Evolutionary conservation across 2,113 vertebrate genomes (phyloP), one percentile per base, ranked within the genome.

Genomic region (Grallaria varia): DNA sequence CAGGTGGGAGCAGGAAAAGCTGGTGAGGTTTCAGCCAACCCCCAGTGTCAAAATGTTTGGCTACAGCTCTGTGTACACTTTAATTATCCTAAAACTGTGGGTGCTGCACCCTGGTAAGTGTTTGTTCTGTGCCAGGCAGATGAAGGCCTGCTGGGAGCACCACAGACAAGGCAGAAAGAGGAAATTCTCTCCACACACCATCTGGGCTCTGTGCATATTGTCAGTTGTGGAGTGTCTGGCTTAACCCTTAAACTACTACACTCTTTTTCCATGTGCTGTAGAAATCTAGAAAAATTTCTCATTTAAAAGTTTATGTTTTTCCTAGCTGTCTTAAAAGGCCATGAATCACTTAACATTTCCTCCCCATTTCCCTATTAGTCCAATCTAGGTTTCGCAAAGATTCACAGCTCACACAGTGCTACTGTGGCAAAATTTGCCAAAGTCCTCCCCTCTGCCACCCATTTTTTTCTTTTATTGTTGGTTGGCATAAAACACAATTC

Each of bases 381-480:
- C 10, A 28, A 2, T n/a, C 13, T 53, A 20, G 19, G 14, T 73
- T 42, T 64, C n/a, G 39, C 45, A 69, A 66, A 64, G 40, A 62
- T 17, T 62, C 21, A 62, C 24, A 88, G 23, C 28, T 58, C 53
- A 62, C 5, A 9, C 25, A 27, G 42, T 9, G 33, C 21, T 58
- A 4, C 7, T 9, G 9, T 4, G 19, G 4, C 20, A 82, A 66
- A 91, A 72, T 40, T n/a, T 69, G 8, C 10, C 35, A 25, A 84
- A 79, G 23, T 14, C 39, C 25, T 22, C 1, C 9, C 8, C 5
- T 7, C 8, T 23, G 4, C 2, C 15, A 22, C 1, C 1, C 14
- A 27, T n/a, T 30, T 30, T 4, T 50, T 22, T 12, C 4, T 44
- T 74, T 47, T 23, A 19, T 24, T 33, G 2, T 4, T n/a, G 33